Percentiles rank a stretch among this genome's conserved stretches.
phyloP scores from a whole-genome alignment of 2,888 invertebrate species.

The Lapara coniferarum region DNA sequence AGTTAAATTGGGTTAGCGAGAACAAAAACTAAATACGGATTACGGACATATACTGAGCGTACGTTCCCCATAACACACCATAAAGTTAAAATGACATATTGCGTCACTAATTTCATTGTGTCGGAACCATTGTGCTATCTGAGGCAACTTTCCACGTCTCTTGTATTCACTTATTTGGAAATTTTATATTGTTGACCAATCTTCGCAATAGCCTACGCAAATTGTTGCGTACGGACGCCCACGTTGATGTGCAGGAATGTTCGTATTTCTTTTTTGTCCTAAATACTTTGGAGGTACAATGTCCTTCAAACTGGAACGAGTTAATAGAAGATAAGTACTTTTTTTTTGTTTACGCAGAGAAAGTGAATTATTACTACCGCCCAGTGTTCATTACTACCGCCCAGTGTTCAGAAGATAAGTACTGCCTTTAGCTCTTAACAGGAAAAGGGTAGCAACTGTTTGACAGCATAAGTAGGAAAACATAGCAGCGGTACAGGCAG shows the following conservation, averaged over 20 bases:
- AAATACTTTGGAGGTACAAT: not conserved
- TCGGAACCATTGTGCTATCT: constrained; percentile 31
- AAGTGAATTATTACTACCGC: too few species aligned
- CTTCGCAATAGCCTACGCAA: constrained; percentile 18
- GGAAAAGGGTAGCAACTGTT: too few species aligned
- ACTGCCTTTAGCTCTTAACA: too few species aligned
- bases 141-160: constrained; percentile 27
- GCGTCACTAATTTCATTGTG: constrained; percentile 36
- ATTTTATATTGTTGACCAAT: constrained; percentile 23
- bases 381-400: too few species aligned
- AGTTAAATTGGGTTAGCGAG: too few species aligned
- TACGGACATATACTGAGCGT: not conserved
- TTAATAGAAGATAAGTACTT: not conserved
- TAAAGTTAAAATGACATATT: constrained; percentile 19
- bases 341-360: too few species aligned
- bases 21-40: not conserved
- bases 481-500: too few species aligned
- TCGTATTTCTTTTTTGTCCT: not conserved
- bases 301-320: too few species aligned
- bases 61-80: constrained; percentile 18
- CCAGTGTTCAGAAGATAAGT: too few species aligned
- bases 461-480: too few species aligned
- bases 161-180: constrained; percentile 20
- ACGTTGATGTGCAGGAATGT: not conserved
- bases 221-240: constrained; percentile 10